Evolutionary conservation across 2,113 vertebrate genomes (phyloP).

Genomic region (Hyperoodon ampullatus): DNA sequence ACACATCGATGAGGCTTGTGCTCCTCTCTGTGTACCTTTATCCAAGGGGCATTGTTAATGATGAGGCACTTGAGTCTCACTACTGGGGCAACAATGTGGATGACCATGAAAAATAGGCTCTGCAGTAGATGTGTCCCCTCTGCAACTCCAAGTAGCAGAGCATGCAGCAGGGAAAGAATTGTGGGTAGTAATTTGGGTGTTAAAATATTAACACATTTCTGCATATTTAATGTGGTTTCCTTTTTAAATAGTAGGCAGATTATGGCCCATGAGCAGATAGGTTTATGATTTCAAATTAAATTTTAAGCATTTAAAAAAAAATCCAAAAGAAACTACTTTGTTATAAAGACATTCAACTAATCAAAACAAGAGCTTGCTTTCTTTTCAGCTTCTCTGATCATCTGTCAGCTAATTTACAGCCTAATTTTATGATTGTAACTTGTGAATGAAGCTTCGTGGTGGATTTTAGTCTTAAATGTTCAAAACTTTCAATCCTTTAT

Average conservation of each 20-base stretch:
- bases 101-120: neutral
- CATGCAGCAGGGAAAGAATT: neutral
- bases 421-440: slow-evolving; percentile 33
- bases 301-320: slow-evolving; percentile 65
- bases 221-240: slow-evolving; percentile 63
- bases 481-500: neutral
- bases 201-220: slow-evolving; percentile 71
- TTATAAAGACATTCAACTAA: slow-evolving; percentile 61
- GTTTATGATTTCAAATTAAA: slow-evolving; percentile 79
- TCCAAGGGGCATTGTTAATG: neutral
- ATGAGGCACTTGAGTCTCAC: neutral
- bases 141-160: neutral
- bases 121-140: neutral
- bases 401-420: slow-evolving; percentile 54
- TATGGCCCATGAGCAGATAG: slow-evolving; percentile 71
- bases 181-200: slow-evolving; percentile 64
- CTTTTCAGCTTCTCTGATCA: slow-evolving; percentile 56
- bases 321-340: slow-evolving; percentile 40
- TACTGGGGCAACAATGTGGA: neutral
- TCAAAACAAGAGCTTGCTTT: slow-evolving; percentile 1
- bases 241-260: slow-evolving; percentile 69
- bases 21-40: neutral
- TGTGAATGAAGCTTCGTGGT: slow-evolving; percentile 37
- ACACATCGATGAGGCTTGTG: neutral
- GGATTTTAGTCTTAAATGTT: slow-evolving; percentile 29